A percentile compares a stretch with the other conserved stretches of the same genome.
These are phyloP conservation scores for Tipula unca DNA, from an alignment of 2,888 invertebrate genomes.

Conservation along the genomic window DNA sequence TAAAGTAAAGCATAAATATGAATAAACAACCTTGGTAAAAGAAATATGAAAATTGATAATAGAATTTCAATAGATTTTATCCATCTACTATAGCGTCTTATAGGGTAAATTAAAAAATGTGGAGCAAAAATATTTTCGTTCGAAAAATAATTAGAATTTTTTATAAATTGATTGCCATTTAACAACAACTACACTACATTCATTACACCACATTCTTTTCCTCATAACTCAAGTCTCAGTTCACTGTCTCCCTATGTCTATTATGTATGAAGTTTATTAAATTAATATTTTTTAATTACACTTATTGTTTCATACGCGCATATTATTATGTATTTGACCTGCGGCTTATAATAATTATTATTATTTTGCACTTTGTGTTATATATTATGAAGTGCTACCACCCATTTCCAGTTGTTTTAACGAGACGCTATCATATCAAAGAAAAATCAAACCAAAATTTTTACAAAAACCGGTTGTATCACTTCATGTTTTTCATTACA, in stretches of 20 bases:
- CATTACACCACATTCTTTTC: not conserved
- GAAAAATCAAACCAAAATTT: not conserved
- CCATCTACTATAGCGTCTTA: not conserved
- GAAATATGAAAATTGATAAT: constrained; percentile 1
- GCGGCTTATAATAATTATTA: not conserved
- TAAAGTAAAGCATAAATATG: not conserved
- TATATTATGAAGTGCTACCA: not conserved
- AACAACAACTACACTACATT: too few relatives aligned
- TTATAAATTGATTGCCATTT: not conserved
- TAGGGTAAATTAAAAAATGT: not conserved
- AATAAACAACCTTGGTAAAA: not conserved
- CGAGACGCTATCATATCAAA: not conserved
- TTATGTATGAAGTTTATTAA: not conserved
- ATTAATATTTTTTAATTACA: not conserved
- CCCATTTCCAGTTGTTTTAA: not conserved
- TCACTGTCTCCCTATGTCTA: not conserved
- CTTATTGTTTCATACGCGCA: not conserved
- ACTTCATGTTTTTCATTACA: not conserved
- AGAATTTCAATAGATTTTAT: not conserved
- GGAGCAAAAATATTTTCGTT: not conserved
- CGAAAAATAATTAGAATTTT: not conserved
- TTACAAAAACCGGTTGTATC: not conserved
- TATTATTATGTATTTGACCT: not conserved
- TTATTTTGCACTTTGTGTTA: not conserved
- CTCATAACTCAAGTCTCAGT: not conserved